phyloP scores from a whole-genome alignment of 2,113 vertebrate species.

The cattle (Bos taurus) region ARS-UCD2.0 NC_037329.1:95508501-95509000 shows the following conservation, averaged over 20 bases:
- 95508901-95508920: background rate
- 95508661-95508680: background rate
- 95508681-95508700: background rate
- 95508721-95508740: background rate
- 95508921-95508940: background rate
- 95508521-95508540: conserved; percentile 73
- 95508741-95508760: background rate
- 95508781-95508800: fast-evolving
- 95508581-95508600: conserved; percentile 52
- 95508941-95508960: background rate
- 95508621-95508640: conserved; percentile 43
- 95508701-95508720: background rate
- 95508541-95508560: conserved; percentile 72
- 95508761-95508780: background rate
- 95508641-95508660: conserved; percentile 33
- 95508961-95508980: background rate
- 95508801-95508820: background rate
- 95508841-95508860: background rate
- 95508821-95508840: background rate
- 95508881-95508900: background rate
- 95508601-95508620: conserved; percentile 32
- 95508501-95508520: conserved; percentile 70
- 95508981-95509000: background rate
- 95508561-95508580: conserved; percentile 72
- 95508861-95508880: background rate